Conservation (phyloP, 2,797 vertebrate species). For the Bradypodion pumilum region DNA sequence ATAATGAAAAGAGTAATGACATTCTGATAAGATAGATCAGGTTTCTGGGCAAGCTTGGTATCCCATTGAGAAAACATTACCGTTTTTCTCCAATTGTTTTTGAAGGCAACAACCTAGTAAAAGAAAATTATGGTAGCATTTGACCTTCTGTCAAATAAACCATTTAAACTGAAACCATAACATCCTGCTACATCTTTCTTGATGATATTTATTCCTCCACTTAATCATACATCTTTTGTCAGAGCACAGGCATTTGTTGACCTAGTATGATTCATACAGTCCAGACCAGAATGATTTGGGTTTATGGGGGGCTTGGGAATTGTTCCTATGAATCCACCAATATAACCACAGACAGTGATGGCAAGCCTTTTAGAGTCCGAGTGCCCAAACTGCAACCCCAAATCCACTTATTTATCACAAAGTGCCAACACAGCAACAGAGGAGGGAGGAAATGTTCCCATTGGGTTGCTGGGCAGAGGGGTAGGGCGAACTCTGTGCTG, state of each 20-base stretch:
- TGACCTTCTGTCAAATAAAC: slow-evolving; percentile 21
- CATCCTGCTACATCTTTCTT: not conserved
- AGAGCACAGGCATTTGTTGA: not conserved
- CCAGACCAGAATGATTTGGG: not conserved
- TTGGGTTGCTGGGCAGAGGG: too few relatives aligned
- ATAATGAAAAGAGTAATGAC: slow-evolving; percentile 27
- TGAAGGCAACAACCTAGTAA: slow-evolving; percentile 28
- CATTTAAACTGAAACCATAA: slow-evolving; percentile 23
- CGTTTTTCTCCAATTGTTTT: not conserved
- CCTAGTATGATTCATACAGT: not conserved
- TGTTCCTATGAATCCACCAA: not conserved
- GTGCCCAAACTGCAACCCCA: too few relatives aligned
- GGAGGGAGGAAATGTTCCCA: too few relatives aligned
- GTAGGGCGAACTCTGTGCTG: too few relatives aligned
- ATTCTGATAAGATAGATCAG: slow-evolving; percentile 39
- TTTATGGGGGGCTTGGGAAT: not conserved
- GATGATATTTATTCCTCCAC: not conserved
- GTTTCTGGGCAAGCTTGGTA: slow-evolving; percentile 33
- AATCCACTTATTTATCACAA: too few relatives aligned
- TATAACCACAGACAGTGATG: too few relatives aligned
- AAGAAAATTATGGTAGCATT: slow-evolving; percentile 24
- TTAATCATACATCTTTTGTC: not conserved
- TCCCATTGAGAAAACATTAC: not conserved
- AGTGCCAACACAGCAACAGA: too few relatives aligned
- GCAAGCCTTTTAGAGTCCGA: too few relatives aligned